phyloP scores from a whole-genome alignment of 2,113 vertebrate genomes.

The Otus sunia region DNA sequence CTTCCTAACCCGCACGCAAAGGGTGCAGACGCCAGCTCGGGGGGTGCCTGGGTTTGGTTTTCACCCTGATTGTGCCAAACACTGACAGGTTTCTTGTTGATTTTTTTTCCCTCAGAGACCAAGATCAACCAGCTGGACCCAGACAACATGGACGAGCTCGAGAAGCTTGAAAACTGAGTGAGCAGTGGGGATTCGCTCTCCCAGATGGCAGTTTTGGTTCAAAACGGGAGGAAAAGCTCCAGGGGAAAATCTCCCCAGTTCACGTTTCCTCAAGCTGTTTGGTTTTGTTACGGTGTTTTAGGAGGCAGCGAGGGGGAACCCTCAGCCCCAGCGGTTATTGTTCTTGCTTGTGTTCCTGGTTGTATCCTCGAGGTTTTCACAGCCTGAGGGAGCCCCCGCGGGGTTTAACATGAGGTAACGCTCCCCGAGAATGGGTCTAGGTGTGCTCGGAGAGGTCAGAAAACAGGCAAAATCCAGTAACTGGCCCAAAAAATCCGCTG shows the following conservation, averaged over 20 bases:
- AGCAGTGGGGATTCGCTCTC: neutral
- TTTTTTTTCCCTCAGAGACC: conserved; percentile 56
- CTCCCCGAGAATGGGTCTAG: neutral
- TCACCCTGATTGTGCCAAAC: neutral
- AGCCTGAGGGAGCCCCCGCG: neutral
- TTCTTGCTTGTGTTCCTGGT: neutral
- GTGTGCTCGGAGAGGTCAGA: rapidly evolving
- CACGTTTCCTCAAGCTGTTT: neutral
- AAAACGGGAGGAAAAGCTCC: neutral
- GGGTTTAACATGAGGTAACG: rapidly evolving
- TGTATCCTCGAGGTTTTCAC: neutral
- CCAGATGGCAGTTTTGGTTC: neutral
- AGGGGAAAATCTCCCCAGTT: neutral
- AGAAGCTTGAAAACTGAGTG: conserved; percentile 61
- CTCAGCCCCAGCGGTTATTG: neutral
- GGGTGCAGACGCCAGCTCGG: rapidly evolving
- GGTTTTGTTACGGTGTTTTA: neutral
- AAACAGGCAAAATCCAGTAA: rapidly evolving
- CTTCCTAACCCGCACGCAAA: rapidly evolving
- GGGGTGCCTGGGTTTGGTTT: neutral
- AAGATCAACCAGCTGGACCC: conserved; percentile 70
- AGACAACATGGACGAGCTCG: conserved; percentile 69
- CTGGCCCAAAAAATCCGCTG: no score
- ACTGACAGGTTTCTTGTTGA: neutral
- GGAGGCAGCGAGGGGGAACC: neutral